Conservation (phyloP, 2,797 vertebrate species). For the Betta splendens region DNA sequence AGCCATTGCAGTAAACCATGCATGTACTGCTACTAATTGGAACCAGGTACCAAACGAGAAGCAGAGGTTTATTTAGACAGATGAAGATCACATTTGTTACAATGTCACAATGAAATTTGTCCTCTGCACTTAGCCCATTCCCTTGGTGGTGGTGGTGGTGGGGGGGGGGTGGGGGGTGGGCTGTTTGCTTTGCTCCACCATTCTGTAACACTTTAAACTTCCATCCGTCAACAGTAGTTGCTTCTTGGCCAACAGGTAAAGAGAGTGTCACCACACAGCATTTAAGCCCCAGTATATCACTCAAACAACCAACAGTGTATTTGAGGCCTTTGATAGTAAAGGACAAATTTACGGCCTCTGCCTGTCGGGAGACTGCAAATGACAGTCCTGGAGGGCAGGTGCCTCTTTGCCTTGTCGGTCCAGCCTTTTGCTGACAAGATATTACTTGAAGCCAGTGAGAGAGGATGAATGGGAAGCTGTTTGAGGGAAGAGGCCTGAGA, state of each 20-base stretch:
- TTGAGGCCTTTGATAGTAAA: conserved; percentile 65
- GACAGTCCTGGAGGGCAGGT: conserved; percentile 73
- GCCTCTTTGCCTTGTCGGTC: conserved; percentile 73
- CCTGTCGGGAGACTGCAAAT: conserved; percentile 71
- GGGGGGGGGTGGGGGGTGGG: no score
- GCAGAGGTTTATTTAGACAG: background rate
- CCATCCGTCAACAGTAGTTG: conserved; percentile 38
- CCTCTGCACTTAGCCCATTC: no score
- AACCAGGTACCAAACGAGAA: background rate
- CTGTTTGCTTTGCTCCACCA: conserved; percentile 3
- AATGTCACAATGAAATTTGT: no score
- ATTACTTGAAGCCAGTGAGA: conserved; percentile 75
- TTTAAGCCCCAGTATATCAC: conserved; percentile 61
- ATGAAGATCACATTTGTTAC: no score
- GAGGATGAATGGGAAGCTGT: conserved; percentile 43
- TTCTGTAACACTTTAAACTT: conserved; percentile 17
- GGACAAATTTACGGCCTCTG: conserved; percentile 70
- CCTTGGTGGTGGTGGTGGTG: no score
- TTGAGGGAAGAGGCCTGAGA: conserved; percentile 6
- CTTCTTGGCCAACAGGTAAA: conserved; percentile 39
- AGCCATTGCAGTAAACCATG: background rate
- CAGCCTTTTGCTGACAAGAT: conserved; percentile 79
- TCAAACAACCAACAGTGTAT: conserved; percentile 32
- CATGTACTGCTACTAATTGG: background rate
- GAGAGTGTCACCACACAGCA: conserved; percentile 50